Conservation (phyloP, 2,888 invertebrate genomes). For the Autographa pulchrina region DNA sequence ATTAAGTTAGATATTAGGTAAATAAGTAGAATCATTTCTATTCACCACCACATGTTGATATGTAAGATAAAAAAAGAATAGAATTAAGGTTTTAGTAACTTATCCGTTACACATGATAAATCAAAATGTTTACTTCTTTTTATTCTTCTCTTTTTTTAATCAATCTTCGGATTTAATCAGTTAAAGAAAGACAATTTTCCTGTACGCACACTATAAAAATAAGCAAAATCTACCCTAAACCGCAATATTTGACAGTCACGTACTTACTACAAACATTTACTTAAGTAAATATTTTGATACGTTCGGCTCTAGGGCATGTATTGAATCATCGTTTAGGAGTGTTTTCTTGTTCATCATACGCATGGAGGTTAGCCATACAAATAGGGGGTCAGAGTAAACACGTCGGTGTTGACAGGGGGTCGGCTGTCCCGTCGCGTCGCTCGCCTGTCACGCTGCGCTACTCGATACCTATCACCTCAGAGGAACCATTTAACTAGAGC, state of each 20-base stretch:
- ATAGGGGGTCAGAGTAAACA: constrained; percentile 47
- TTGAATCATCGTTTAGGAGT: background rate
- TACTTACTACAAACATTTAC: constrained; percentile 3
- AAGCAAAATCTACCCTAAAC: background rate
- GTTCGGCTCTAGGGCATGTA: background rate
- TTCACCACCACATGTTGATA: too few species aligned
- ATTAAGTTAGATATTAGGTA: too few species aligned
- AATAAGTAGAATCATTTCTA: too few species aligned
- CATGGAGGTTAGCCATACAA: constrained; percentile 25
- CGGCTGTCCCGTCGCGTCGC: constrained; percentile 22
- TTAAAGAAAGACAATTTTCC: too few species aligned
- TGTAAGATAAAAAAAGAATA: too few species aligned
- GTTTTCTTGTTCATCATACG: background rate
- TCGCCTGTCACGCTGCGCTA: constrained; percentile 50
- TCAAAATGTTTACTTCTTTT: too few species aligned
- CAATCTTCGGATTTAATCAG: too few species aligned
- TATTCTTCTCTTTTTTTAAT: too few species aligned
- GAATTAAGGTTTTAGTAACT: too few species aligned
- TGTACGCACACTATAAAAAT: background rate
- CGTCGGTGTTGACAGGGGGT: constrained; percentile 36
- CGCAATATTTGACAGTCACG: background rate
- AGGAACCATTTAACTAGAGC: too few species aligned
- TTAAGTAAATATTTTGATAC: constrained; percentile 4
- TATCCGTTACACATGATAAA: too few species aligned
- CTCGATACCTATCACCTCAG: constrained; percentile 35